phyloP scores from a whole-genome alignment of 2,888 invertebrate genomes.

The Mystacides longicornis region DNA sequence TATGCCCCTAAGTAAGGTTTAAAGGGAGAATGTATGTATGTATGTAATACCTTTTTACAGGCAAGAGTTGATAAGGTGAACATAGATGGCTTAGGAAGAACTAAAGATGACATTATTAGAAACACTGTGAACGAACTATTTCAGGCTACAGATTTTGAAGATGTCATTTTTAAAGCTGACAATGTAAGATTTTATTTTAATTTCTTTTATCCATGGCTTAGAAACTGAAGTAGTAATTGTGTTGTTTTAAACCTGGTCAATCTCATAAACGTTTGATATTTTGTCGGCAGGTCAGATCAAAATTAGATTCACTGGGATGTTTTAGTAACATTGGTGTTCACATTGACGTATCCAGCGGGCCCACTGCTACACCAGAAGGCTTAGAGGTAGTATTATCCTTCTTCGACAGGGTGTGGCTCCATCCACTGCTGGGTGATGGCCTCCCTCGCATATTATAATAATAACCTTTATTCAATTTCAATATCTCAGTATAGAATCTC shows the following conservation, averaged over 20 bases:
- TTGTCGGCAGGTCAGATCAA: constrained; percentile 62
- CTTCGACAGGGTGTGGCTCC: too few relatives aligned
- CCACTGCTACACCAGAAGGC: constrained; percentile 68
- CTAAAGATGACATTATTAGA: constrained; percentile 81
- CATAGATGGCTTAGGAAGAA: constrained; percentile 76
- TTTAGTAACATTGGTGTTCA: constrained; percentile 79
- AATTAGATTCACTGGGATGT: constrained; percentile 77
- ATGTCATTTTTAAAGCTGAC: constrained; percentile 65
- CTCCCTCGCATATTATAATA: too few relatives aligned
- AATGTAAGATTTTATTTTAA: constrained; percentile 38
- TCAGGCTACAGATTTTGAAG: constrained; percentile 76
- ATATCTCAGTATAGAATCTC: too few relatives aligned
- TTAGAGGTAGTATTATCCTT: constrained; percentile 53
- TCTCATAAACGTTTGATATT: background rate
- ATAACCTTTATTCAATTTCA: too few relatives aligned
- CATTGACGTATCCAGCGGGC: constrained; percentile 81
- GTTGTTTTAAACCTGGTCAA: background rate
- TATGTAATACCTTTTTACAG: too few relatives aligned
- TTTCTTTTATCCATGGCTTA: background rate
- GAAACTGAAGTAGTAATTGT: background rate
- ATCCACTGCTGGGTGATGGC: too few relatives aligned
- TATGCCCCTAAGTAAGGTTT: too few relatives aligned
- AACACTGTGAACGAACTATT: constrained; percentile 77
- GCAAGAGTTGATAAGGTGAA: constrained; percentile 81
- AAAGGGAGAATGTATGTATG: too few relatives aligned